These are phyloP conservation scores for Campylomormyrus tamandua DNA, from an alignment of 2,113 vertebrate species.

Conservation along the genomic window DNA sequence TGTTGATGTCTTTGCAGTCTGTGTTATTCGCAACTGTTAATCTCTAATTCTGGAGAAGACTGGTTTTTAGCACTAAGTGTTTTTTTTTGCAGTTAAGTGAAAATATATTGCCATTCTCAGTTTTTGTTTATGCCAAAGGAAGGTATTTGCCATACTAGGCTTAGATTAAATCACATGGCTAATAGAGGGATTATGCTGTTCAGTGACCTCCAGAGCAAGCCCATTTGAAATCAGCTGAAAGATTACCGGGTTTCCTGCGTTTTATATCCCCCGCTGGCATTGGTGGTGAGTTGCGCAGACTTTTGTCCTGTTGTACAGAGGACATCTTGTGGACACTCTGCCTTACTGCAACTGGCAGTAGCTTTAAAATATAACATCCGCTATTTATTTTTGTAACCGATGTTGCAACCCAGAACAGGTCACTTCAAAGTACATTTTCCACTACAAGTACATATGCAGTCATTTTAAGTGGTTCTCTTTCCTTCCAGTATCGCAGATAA, in stretches of 20 bases:
- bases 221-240: conserved; percentile 9
- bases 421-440: background rate
- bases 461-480: background rate
- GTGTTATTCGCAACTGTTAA: background rate
- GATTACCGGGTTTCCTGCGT: conserved; percentile 22
- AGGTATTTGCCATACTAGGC: background rate
- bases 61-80: background rate
- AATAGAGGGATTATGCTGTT: background rate
- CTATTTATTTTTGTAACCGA: background rate
- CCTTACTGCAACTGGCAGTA: conserved; percentile 15
- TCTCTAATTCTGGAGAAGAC: background rate
- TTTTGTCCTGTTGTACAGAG: background rate
- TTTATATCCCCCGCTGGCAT: background rate
- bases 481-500: background rate
- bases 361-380: background rate
- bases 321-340: conserved; percentile 28
- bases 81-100: background rate
- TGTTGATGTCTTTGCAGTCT: background rate
- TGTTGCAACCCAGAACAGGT: background rate
- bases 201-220: background rate
- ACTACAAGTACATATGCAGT: background rate
- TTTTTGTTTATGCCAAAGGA: background rate
- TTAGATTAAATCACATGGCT: background rate
- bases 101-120: background rate
- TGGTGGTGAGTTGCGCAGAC: background rate